These are phyloP conservation scores for Dromas ardeola DNA, from an alignment of 2,113 vertebrate species.

Conservation along the genomic window DNA sequence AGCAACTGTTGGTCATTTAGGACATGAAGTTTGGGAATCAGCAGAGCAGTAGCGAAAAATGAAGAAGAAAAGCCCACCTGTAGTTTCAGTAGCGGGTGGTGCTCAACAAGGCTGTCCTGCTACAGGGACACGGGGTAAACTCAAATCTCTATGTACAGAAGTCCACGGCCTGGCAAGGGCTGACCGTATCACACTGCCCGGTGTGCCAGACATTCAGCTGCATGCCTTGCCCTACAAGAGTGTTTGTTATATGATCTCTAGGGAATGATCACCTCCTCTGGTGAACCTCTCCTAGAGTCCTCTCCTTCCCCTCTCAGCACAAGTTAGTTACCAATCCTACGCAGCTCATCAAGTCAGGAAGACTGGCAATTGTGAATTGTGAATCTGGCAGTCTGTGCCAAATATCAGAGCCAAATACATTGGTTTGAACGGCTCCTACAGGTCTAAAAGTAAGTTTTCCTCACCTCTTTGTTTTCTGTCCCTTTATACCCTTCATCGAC, in stretches of 20 bases:
- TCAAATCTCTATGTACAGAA: accelerated
- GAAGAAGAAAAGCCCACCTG: not conserved
- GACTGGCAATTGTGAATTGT: not conserved
- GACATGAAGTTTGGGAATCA: not conserved
- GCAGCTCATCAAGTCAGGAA: not conserved
- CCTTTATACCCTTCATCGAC: not conserved
- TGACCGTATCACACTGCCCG: not conserved
- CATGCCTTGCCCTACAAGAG: not conserved
- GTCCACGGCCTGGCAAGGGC: not conserved
- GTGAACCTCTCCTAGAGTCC: not conserved
- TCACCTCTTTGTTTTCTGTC: not conserved
- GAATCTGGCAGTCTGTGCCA: not conserved
- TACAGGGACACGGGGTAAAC: not conserved
- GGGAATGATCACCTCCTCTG: not conserved
- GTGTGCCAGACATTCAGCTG: not conserved
- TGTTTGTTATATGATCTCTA: not conserved
- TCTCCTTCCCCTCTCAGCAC: not conserved
- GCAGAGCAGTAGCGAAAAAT: not conserved
- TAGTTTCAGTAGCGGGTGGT: not conserved
- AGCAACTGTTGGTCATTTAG: not conserved
- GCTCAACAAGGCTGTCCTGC: not conserved
- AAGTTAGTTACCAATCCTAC: not conserved
- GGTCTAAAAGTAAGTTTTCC: not conserved
- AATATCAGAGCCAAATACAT: not conserved
- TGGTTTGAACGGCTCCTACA: not conserved